Evolutionary conservation across 2,888 invertebrate species (phyloP), one percentile per base, ranked within the genome.

Genomic region (Spilarctia lutea): DNA sequence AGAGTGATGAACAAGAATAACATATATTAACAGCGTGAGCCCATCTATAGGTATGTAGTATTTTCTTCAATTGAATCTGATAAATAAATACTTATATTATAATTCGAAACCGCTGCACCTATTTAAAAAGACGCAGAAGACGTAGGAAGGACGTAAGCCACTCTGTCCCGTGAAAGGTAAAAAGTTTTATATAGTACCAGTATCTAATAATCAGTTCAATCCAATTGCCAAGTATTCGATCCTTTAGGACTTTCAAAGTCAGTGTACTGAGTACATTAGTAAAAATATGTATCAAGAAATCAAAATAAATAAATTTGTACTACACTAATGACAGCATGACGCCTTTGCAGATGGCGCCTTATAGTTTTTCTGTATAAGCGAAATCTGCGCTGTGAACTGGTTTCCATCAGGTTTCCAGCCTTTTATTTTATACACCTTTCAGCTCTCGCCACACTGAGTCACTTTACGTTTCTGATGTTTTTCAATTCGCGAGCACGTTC

Each of bases 351-450:
- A 39, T 63, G n/a, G 39, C 16, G 20, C 27, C 18, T 45, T 35
- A 71, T 33, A 45, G 11, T 45, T 71, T 60, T 27, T 45, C 63
- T 65, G 42, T 27, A 8, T 63, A 63, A 39, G 52, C 60, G 45
- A 60, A 70, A 70, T 70, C 56, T 60, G 42, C 39, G 69, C 56
- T 66, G 39, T 45, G 18, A 68, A 63, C 69, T 69, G 79, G 66
- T 74, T 74, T 70, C 35, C 73, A 56, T 39, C 56, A 35, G 71
- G 3, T 70, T 71, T 66, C 33, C 30, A 66, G 39, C 71, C 30
- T 63, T 79, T 84, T 79, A 73, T 73, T 83, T 75, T 60, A 73
- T 63, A 72, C 52, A 74, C 65, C 67, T 75, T 78, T 81, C 70
- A 76, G 71, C 68, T 76, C 72, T 74, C 74, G 42, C 33, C 65